Evolutionary conservation across 2,797 vertebrate species (phyloP).

Genomic region (Coregonus suidteri): DNA sequence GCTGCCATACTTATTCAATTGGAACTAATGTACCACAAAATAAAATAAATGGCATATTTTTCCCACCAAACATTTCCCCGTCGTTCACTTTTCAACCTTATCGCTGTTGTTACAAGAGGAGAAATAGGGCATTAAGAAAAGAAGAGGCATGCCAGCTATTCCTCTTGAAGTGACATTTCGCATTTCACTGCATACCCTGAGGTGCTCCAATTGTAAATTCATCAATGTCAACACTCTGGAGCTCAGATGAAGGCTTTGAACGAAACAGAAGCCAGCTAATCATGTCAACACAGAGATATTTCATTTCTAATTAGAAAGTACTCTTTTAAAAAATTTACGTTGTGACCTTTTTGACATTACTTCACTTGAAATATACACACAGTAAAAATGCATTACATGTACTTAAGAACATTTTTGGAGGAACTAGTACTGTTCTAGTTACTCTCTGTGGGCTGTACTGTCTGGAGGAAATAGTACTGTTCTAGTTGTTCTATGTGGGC

Average conservation of each 20-base stretch:
- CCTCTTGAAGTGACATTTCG: conserved; percentile 72
- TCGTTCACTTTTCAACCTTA: conserved; percentile 40
- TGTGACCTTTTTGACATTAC: neutral
- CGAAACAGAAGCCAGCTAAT: conserved; percentile 58
- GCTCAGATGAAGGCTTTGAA: conserved; percentile 51
- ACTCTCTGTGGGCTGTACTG: too few species aligned
- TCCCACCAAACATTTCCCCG: conserved; percentile 42
- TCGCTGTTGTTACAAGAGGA: neutral
- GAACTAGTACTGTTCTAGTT: too few species aligned
- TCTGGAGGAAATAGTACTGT: too few species aligned
- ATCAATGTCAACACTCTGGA: conserved; percentile 70
- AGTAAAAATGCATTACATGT: too few species aligned
- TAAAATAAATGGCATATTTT: conserved; percentile 33
- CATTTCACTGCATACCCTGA: conserved; percentile 54
- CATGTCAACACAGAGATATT: conserved; percentile 57
- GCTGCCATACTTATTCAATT: neutral
- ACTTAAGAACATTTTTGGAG: too few species aligned
- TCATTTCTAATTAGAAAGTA: conserved; percentile 52
- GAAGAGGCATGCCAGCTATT: conserved; percentile 58
- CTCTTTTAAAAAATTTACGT: neutral
- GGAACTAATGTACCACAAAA: neutral
- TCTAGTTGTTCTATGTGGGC: too few species aligned
- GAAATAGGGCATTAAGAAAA: neutral
- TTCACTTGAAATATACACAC: neutral
- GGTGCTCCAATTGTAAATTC: conserved; percentile 67